Base-by-base conservation (phyloP, 2,113 vertebrate genomes). In the Lampris megalopsis region DNA sequence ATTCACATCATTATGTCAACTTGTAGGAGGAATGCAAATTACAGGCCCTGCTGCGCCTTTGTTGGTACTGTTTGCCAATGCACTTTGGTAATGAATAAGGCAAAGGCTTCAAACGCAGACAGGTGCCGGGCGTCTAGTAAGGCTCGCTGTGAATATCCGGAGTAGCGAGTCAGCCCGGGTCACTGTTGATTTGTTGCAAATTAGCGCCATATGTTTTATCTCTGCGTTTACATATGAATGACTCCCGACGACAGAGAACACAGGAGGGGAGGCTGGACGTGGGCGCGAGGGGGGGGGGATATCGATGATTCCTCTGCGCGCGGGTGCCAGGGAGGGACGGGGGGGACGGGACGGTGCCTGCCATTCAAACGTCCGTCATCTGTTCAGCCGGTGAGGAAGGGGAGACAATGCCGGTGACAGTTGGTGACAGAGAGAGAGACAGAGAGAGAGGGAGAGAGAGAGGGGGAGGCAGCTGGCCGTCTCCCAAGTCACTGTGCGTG, bases 111-210 rank as follows among this genome's bases (percentile, higher is more conserved):
- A 89, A 92, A 86, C 79, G 38, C 73, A 91, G 84, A 90, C 89
- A 88, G 90, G 90, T 93, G 89, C 83, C 80, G 79, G 82, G 80
- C 66, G 87, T 83, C 82, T 83, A 40, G 58, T 69, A 63, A 77
- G 64, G 76, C 82, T 85, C 79, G 79, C 80, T 78, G 78, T 78
- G 89, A 86, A 85, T 86, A 88, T 89, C 80, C 56, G 1, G 66
- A 77, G 80, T 69, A 58, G 76, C 80, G 81, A 87, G 84, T 89
- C 85, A 71, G 83, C 80, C 68, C 11, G 81, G 89, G 87, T 91
- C 90, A 90, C 76, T 76, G 90, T 89, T 93, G 91, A 92, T 92
- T 92, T 90, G 88, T 90, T 86, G 88, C 80, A 91, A 92, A 92
- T 93, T 91, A 92, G 88, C 87, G 75, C 83, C 87, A 90, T 89